A percentile compares a stretch with the other conserved stretches of the same genome.
Evolutionary conservation across 2,797 vertebrate species (phyloP).

Genomic region (Myripristis murdjan): DNA sequence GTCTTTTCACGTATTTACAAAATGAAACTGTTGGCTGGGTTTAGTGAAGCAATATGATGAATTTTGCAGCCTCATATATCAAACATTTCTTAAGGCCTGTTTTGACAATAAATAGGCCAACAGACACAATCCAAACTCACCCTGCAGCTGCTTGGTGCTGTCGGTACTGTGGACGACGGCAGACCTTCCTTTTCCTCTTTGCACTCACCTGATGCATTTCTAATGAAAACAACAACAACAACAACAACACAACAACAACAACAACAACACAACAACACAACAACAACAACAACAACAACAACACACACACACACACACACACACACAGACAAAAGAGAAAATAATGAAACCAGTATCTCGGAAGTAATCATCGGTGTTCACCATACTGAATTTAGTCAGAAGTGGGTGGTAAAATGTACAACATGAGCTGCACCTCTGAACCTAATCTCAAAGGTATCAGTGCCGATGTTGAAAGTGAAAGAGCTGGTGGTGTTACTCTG

Average conservation of each 20-base stretch:
- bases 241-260: too few relatives aligned
- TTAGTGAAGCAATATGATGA: too few relatives aligned
- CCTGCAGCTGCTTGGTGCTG: not conserved
- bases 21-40: too few relatives aligned
- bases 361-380: not conserved
- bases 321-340: slow-evolving; percentile 1
- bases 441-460: slow-evolving; percentile 61
- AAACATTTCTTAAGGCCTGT: too few relatives aligned
- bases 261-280: too few relatives aligned
- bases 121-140: slow-evolving; percentile 51
- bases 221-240: too few relatives aligned
- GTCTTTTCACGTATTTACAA: too few relatives aligned
- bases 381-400: not conserved
- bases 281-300: too few relatives aligned
- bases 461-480: slow-evolving; percentile 36
- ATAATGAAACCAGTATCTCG: not conserved
- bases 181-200: slow-evolving; percentile 66
- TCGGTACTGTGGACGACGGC: slow-evolving; percentile 74
- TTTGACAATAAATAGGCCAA: too few relatives aligned
- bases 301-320: slow-evolving; percentile 2
- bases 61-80: too few relatives aligned
- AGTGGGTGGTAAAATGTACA: not conserved
- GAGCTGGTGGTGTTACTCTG: slow-evolving; percentile 53
- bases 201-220: slow-evolving; percentile 75
- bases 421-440: slow-evolving; percentile 70